These are phyloP conservation scores for Armadillidium nasatum DNA, from an alignment of 1,140 invertebrate genomes.

Conservation along the genomic window DNA sequence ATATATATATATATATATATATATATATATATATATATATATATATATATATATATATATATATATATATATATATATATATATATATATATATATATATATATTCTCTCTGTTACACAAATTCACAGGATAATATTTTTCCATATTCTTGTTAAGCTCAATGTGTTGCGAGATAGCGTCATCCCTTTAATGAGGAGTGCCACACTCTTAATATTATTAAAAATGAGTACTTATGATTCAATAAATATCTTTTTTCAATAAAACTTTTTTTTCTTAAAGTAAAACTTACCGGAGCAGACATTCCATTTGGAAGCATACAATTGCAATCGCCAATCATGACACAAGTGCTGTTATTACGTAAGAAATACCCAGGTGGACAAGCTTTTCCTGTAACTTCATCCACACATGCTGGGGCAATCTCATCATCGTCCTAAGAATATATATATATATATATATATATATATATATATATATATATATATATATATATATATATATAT, in stretches of 20 bases:
- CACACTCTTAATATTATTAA: no score
- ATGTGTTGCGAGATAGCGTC: no score
- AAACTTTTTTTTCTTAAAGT: neutral
- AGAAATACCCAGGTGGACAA: conserved; percentile 53
- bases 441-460: neutral
- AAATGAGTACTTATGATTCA: no score
- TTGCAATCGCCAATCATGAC: conserved; percentile 64
- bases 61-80: no score
- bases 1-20: conserved; percentile 13
- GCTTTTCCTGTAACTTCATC: conserved; percentile 33
- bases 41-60: no score
- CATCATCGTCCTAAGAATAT: conserved; percentile 38
- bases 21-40: no score
- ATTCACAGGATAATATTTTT: no score
- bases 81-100: no score
- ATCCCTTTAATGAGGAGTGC: no score
- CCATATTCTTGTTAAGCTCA: no score
- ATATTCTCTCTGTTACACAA: no score
- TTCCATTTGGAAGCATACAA: conserved; percentile 60
- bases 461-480: conserved; percentile 6
- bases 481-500: neutral
- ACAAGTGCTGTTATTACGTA: conserved; percentile 65
- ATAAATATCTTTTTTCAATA: no score
- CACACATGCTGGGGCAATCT: conserved; percentile 54
- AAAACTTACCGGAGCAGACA: conserved; percentile 57